Conservation (phyloP, 1,140 invertebrate genomes). For the Aphidius gifuensis region DNA sequence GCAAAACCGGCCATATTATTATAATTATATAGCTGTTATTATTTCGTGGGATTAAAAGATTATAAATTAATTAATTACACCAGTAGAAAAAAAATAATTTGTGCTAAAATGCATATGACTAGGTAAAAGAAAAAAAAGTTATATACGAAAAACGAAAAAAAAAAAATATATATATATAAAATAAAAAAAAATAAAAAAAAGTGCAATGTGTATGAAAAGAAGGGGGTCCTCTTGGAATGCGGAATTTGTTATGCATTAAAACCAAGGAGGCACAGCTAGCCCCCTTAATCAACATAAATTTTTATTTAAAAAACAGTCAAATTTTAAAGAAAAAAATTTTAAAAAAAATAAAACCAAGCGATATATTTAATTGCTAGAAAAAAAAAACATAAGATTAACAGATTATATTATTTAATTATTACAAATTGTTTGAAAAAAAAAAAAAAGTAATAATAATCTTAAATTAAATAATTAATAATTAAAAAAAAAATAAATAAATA, state of each 20-base stretch:
- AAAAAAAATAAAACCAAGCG: constrained; percentile 11
- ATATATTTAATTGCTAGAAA: background rate
- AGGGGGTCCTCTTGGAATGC: constrained; percentile 55
- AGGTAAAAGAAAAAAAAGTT: no score
- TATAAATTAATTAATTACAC: background rate
- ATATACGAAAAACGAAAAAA: background rate
- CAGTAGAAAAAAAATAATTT: background rate
- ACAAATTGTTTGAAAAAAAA: constrained; percentile 20
- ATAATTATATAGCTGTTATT: constrained; percentile 39
- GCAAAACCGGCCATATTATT: constrained; percentile 28
- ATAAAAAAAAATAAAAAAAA: constrained; percentile 22
- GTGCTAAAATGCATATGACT: no score
- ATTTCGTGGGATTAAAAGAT: constrained; percentile 26
- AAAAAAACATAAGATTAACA: constrained; percentile 4
- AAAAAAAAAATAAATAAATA: constrained; percentile 28
- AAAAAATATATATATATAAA: constrained; percentile 18
- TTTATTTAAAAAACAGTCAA: constrained; percentile 24
- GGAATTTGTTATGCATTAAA: constrained; percentile 58
- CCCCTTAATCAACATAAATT: constrained; percentile 41
- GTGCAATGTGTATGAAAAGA: constrained; percentile 25
- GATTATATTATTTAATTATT: constrained; percentile 38
- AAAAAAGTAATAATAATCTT: constrained; percentile 22
- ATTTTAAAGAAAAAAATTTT: background rate
- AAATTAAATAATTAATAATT: constrained; percentile 28
- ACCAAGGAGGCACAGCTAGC: constrained; percentile 50